phyloP scores from a whole-genome alignment of 2,113 vertebrate genomes.

The Sphaerodactylus townsendi region DNA sequence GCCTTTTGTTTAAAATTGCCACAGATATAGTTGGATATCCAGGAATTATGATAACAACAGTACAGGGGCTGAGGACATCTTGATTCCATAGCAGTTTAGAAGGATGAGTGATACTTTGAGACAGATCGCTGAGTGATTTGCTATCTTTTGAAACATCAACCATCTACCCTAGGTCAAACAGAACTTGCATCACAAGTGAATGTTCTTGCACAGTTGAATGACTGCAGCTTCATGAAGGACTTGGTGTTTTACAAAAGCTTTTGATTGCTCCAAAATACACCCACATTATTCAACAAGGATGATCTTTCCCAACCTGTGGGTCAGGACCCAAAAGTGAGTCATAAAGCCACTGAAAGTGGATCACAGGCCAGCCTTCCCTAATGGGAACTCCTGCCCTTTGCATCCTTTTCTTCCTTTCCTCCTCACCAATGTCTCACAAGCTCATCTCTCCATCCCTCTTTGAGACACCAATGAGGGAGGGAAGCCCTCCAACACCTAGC shows the following conservation, averaged over 20 bases:
- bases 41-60: slow-evolving; percentile 62
- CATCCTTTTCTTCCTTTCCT: no score
- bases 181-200: slow-evolving; percentile 59
- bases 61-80: slow-evolving; percentile 53
- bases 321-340: no score
- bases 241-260: slow-evolving; percentile 40
- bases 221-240: slow-evolving; percentile 53
- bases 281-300: not conserved
- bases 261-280: slow-evolving; percentile 30
- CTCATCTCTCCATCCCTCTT: no score
- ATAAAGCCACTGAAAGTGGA: no score
- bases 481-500: no score
- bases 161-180: slow-evolving; percentile 67
- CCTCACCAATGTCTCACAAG: no score
- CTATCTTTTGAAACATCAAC: slow-evolving; percentile 60
- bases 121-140: slow-evolving; percentile 69
- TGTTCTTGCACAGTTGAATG: slow-evolving; percentile 38
- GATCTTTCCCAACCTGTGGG: no score
- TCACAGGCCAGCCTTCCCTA: no score
- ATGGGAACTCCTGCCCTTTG: no score
- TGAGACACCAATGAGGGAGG: no score
- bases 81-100: slow-evolving; percentile 53
- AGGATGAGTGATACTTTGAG: slow-evolving; percentile 62
- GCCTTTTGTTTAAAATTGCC: slow-evolving; percentile 60
- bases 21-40: slow-evolving; percentile 64